Percentiles rank a stretch among this genome's conserved stretches.
Conservation (phyloP, 2,888 invertebrate genomes). For the Microdon myrmicae region DNA sequence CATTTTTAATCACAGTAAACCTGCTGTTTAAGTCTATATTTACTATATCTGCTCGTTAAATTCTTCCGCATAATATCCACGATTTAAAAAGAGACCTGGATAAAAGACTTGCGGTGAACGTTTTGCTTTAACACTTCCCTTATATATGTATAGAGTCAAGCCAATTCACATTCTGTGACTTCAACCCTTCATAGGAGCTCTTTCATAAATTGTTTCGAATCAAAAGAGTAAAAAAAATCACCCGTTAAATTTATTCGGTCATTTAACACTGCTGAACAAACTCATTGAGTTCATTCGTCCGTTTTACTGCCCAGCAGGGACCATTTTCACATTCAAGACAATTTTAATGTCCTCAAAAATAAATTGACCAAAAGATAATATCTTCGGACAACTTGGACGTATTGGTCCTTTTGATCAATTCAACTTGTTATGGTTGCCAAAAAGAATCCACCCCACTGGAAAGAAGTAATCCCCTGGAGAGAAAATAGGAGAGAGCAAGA, state of each 20-base stretch:
- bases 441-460: slow-evolving; percentile 29
- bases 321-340: slow-evolving; percentile 48
- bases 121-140: too few species aligned
- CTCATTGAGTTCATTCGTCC: slow-evolving; percentile 7
- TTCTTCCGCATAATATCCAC: too few species aligned
- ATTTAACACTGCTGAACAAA: slow-evolving; percentile 25
- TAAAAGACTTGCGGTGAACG: too few species aligned
- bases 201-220: too few species aligned
- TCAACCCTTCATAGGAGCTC: too few species aligned
- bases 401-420: slow-evolving; percentile 33
- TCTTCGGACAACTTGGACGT: slow-evolving; percentile 13
- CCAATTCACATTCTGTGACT: too few species aligned
- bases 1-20: too few species aligned
- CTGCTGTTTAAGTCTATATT: too few species aligned
- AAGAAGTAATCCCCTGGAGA: too few species aligned
- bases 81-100: too few species aligned
- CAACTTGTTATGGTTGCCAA: slow-evolving; percentile 27
- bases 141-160: too few species aligned
- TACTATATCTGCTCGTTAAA: too few species aligned
- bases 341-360: slow-evolving; percentile 46
- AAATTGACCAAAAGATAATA: slow-evolving; percentile 52
- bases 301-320: slow-evolving; percentile 13
- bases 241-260: slow-evolving; percentile 5
- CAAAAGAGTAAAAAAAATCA: neutral
- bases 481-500: slow-evolving; percentile 3